Conservation (phyloP, 2,888 invertebrate genomes). For the Tricholauxania praeusta region DNA sequence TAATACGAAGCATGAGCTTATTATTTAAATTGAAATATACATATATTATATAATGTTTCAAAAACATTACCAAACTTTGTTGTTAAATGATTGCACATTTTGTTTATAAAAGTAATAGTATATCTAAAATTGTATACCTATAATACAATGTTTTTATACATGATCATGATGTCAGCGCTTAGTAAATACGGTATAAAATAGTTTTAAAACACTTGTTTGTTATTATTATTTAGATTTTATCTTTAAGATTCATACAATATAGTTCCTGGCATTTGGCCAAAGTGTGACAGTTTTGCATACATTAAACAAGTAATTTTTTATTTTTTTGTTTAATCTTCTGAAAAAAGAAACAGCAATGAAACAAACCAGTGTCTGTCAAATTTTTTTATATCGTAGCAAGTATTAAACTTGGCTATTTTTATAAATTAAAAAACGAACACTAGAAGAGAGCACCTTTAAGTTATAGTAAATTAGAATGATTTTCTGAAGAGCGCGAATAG, state of each 20-base stretch:
- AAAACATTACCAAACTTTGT: neutral
- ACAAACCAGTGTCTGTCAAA: neutral
- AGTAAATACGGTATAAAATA: neutral
- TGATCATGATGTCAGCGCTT: neutral
- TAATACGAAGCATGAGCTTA: neutral
- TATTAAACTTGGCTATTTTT: conserved; percentile 7
- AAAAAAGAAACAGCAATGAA: too few relatives aligned
- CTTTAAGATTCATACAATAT: neutral
- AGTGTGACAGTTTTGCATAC: neutral
- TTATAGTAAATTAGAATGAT: too few relatives aligned
- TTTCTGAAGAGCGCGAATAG: too few relatives aligned
- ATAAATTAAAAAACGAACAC: neutral
- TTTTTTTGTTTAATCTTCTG: too few relatives aligned
- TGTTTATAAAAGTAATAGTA: neutral
- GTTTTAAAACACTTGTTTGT: conserved; percentile 8
- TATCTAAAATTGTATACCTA: too few relatives aligned
- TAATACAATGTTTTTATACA: too few relatives aligned
- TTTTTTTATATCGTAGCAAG: conserved; percentile 4
- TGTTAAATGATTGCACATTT: neutral
- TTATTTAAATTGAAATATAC: neutral
- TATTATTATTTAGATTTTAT: neutral
- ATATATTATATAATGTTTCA: neutral
- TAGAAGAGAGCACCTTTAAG: too few relatives aligned
- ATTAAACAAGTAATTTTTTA: neutral
- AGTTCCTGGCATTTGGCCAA: conserved; percentile 16